Conservation (phyloP, 1,140 invertebrate genomes). For the Streblospio benedicti region DNA sequence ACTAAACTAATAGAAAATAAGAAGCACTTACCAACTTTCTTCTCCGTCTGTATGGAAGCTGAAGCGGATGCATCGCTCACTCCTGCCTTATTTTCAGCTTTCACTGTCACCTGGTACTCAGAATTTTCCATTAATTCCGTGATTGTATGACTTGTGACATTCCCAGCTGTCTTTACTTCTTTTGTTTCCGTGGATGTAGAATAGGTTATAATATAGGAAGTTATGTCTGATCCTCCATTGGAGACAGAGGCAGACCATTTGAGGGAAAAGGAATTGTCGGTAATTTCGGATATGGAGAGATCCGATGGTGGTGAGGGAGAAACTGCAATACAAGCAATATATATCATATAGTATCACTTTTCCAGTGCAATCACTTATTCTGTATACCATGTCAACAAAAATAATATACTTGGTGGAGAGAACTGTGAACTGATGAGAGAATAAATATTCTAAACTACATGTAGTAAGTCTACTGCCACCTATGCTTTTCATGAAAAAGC, state of each 20-base stretch:
- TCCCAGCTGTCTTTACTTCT: constrained; percentile 19
- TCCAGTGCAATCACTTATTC: no score
- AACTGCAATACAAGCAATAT: not conserved
- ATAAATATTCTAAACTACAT: no score
- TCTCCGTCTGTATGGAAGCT: no score
- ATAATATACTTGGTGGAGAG: no score
- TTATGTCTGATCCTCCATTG: constrained; percentile 87
- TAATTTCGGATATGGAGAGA: constrained; percentile 36
- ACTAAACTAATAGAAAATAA: no score
- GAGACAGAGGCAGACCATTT: constrained; percentile 79
- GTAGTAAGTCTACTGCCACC: no score
- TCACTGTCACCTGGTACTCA: constrained; percentile 48
- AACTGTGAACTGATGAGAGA: no score
- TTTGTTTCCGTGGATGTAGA: constrained; percentile 8
- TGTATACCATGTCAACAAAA: no score
- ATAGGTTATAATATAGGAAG: constrained; percentile 16
- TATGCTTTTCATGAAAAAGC: no score
- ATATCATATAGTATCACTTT: constrained; percentile 78
- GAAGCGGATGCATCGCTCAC: not conserved
- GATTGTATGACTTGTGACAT: constrained; percentile 3
- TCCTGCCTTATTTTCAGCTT: constrained; percentile 2
- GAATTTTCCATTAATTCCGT: constrained; percentile 54
- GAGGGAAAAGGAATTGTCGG: constrained; percentile 86
- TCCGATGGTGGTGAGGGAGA: not conserved
- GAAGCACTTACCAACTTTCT: no score